phyloP scores from a whole-genome alignment of 2,113 vertebrate species.

The Dendrocopos noguchii region DNA sequence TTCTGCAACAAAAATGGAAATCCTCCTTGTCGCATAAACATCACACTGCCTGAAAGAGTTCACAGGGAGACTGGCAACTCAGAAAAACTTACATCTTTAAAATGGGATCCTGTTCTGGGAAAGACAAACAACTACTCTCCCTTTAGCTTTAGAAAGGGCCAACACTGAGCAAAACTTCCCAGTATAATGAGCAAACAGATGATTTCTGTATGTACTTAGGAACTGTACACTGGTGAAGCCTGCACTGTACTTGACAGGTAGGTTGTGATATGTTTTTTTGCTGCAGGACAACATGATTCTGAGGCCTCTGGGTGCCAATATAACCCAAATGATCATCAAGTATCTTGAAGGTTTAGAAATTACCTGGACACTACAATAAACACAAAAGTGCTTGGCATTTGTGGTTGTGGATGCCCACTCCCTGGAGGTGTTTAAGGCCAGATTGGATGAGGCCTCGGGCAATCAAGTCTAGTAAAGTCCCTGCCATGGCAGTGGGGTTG shows the following conservation, averaged over 20 bases:
- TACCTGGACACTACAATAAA: neutral
- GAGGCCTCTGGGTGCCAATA: neutral
- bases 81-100: neutral
- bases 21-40: conserved; percentile 16
- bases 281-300: neutral
- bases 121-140: neutral
- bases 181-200: neutral
- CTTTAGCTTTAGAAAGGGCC: neutral
- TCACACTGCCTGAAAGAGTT: neutral
- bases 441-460: no score
- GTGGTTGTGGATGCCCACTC: no score
- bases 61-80: neutral
- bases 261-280: neutral
- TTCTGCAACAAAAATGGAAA: conserved; percentile 45
- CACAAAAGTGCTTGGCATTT: neutral
- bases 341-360: neutral
- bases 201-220: neutral
- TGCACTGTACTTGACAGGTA: neutral
- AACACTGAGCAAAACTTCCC: neutral
- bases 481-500: no score
- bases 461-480: no score
- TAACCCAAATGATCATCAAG: neutral
- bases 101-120: neutral
- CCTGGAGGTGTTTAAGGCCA: no score
- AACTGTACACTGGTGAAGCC: neutral